These are phyloP conservation scores for Phalacrocorax carbo DNA, from an alignment of 2,113 vertebrate species.

Conservation along the genomic window DNA sequence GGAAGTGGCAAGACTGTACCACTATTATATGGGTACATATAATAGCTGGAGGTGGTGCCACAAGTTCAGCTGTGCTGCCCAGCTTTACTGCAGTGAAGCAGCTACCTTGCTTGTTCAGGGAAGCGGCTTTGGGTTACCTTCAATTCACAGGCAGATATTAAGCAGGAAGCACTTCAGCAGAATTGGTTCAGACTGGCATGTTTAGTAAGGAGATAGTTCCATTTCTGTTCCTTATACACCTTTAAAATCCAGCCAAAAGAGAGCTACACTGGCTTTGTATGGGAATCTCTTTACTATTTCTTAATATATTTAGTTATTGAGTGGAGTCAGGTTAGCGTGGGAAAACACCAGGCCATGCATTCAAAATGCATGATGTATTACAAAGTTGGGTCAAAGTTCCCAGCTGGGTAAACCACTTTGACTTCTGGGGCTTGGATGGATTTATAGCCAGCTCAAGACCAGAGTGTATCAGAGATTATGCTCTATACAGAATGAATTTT, in stretches of 20 bases:
- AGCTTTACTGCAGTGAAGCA: neutral
- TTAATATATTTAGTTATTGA: neutral
- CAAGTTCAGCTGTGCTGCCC: neutral
- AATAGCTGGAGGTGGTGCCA: no score
- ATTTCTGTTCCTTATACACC: neutral
- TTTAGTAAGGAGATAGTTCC: neutral
- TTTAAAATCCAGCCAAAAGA: neutral
- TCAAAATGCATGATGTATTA: neutral
- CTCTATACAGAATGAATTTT: neutral
- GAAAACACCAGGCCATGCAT: neutral
- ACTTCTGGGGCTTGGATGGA: neutral
- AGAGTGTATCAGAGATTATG: neutral
- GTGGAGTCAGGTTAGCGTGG: neutral
- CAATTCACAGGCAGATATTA: neutral
- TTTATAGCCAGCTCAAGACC: neutral
- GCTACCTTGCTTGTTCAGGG: neutral
- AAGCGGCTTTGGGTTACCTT: neutral
- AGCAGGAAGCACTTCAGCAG: neutral
- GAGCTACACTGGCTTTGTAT: neutral
- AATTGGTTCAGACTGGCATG: neutral
- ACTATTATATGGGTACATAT: neutral
- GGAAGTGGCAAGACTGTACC: neutral
- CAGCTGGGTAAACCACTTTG: neutral
- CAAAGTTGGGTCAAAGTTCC: neutral
- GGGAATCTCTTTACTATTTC: neutral